Evolutionary conservation across 2,888 invertebrate species (phyloP), one percentile per base, ranked within the genome.

Genomic region (Andrena trimmerana): DNA sequence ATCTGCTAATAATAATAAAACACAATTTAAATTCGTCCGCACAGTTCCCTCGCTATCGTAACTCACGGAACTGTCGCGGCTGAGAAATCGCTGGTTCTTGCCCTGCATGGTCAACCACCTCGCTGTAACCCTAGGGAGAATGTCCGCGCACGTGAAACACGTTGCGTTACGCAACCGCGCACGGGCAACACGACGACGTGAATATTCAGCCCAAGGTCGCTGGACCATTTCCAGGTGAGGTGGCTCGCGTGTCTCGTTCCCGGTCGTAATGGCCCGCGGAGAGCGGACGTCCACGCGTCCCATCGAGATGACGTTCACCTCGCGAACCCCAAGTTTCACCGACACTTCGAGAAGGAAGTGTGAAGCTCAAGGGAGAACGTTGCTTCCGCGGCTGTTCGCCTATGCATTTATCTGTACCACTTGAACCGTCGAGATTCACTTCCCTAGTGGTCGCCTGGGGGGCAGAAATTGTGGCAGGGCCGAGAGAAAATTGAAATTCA

Each of bases 131-230:
- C 67, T 50, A 63, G 29, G 36, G 62, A 77, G 74, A 60, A 63
- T 77, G 65, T 52, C 29, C 62, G 33, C 36, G 62, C 66, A 77
- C 68, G 50, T 74, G 80, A 84, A 86, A 86, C 68, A 60, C 74
- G 62, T 67, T 36, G 60, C 16, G 68, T 87, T 86, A 77, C 80
- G 73, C 71, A 89, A 89, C 31, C 4, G n/a, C 16, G 57, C 6
- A n/a, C 63, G 60, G 59, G 59, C 79, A 75, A 89, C 88, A 86
- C 84, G 42, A 31, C 71, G 71, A 57, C 36, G 70, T 86, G 85
- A 88, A 63, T 88, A 93, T 92, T 91, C 82, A 87, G 92, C 86
- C 90, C 93, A 93, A 93, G 93, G 92, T 91, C 89, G 88, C 80
- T 88, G 89, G 86, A 89, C 84, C 87, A 83, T 88, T 89, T 86